Conservation (phyloP, 2,888 invertebrate genomes). For the Vandiemenella viatica region DNA sequence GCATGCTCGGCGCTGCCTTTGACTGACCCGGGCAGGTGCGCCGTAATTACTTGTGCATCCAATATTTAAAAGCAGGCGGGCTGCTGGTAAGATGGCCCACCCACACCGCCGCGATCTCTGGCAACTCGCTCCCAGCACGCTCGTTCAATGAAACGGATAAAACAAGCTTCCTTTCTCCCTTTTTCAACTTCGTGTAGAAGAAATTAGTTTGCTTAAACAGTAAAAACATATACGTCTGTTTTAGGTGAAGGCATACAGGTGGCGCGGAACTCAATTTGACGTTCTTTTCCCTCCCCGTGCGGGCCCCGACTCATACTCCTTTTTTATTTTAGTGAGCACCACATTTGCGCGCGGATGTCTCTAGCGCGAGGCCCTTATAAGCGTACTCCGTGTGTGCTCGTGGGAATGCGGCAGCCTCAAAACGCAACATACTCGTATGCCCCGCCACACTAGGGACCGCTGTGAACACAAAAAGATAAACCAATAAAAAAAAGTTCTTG, state of each 20-base stretch:
- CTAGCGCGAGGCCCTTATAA: too few species aligned
- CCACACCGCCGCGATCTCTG: neutral
- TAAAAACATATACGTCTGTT: neutral
- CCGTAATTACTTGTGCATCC: neutral
- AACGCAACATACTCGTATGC: too few species aligned
- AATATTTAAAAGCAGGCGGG: neutral
- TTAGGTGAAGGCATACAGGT: neutral
- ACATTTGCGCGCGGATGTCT: neutral
- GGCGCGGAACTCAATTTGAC: neutral
- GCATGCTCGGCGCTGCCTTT: neutral
- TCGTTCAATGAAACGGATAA: neutral
- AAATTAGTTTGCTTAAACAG: neutral
- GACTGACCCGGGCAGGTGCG: neutral
- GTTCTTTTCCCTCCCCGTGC: neutral
- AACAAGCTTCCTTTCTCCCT: neutral
- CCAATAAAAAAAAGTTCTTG: neutral
- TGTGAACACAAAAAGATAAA: neutral
- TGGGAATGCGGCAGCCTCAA: neutral
- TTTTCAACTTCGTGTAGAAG: neutral
- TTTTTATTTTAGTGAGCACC: neutral
- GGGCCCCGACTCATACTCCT: neutral
- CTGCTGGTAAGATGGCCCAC: neutral
- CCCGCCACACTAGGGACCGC: neutral
- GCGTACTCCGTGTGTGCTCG: too few species aligned
- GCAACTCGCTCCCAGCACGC: neutral